phyloP scores from a whole-genome alignment of 2,113 vertebrate species.

The Heterotis niloticus region DNA sequence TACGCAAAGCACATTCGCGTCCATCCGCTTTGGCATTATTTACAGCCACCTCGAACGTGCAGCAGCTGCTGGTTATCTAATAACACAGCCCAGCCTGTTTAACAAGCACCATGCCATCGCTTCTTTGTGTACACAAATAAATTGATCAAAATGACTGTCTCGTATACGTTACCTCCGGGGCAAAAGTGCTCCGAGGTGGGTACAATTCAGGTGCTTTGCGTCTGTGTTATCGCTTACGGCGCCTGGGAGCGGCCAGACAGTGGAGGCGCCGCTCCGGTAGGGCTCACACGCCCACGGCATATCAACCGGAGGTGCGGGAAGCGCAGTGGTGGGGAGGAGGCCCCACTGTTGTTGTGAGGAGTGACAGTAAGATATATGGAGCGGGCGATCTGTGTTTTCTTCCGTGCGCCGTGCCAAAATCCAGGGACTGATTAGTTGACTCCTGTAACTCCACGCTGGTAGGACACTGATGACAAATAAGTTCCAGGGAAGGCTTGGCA shows the following conservation, averaged over 20 bases:
- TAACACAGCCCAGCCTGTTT: neutral
- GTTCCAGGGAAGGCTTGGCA: conserved; percentile 66
- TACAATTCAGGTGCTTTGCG: neutral
- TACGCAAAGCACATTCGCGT: neutral
- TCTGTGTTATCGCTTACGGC: neutral
- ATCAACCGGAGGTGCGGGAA: neutral
- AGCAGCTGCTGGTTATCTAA: conserved; percentile 22
- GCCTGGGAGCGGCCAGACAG: neutral
- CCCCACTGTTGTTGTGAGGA: neutral
- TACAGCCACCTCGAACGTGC: neutral
- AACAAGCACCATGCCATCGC: neutral
- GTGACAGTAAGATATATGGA: conserved; percentile 33
- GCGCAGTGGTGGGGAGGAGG: neutral
- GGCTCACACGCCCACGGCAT: neutral
- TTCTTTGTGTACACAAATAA: neutral
- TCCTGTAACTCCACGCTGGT: conserved; percentile 59
- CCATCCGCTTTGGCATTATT: neutral
- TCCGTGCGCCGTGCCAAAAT: conserved; percentile 55
- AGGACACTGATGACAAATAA: conserved; percentile 63
- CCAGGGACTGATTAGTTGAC: conserved; percentile 61
- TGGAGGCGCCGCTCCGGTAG: neutral
- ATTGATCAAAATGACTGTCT: neutral
- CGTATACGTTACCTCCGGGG: neutral
- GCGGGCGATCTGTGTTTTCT: conserved; percentile 59
- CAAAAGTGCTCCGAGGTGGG: neutral